A percentile compares a stretch with the other conserved stretches of the same genome.
Conservation (phyloP, 2,888 invertebrate species). For the Eristalis arbustorum region DNA sequence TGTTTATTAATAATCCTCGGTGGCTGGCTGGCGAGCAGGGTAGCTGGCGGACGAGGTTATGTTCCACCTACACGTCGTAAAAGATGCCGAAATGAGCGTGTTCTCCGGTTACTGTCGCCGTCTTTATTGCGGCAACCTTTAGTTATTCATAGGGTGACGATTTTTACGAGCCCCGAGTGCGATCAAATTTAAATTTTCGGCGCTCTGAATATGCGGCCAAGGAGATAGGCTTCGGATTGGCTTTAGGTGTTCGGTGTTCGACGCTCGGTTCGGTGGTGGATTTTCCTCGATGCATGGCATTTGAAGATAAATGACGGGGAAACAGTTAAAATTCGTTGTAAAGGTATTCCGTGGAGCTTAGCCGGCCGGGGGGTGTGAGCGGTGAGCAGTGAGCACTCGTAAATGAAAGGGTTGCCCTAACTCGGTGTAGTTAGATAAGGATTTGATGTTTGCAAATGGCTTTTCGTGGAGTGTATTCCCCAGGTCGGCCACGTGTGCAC, state of each 20-base stretch:
- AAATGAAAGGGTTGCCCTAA: neutral
- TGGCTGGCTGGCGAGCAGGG: neutral
- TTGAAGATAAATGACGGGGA: conserved; percentile 39
- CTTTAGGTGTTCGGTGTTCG: neutral
- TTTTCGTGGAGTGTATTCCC: neutral
- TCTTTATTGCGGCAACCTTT: conserved; percentile 61
- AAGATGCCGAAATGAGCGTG: conserved; percentile 48
- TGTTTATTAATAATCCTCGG: conserved; percentile 62
- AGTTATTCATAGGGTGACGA: conserved; percentile 66
- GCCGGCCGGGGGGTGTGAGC: neutral
- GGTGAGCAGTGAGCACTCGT: neutral
- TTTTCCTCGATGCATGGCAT: conserved; percentile 19
- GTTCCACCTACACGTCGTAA: conserved; percentile 37
- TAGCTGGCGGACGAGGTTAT: conserved; percentile 9
- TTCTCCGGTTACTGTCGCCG: conserved; percentile 63
- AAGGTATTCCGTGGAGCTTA: conserved; percentile 10
- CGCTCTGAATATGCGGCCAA: conserved; percentile 13
- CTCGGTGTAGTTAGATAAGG: neutral
- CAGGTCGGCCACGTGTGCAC: neutral
- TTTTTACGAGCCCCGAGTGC: conserved; percentile 55
- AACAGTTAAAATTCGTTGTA: conserved; percentile 8
- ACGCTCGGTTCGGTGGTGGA: neutral
- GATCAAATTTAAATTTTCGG: conserved; percentile 14
- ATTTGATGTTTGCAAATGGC: neutral
- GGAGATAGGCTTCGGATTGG: conserved; percentile 5